A percentile compares a stretch with the other conserved stretches of the same genome.
These are phyloP conservation scores for Adelosebastes latens DNA, from an alignment of 2,797 vertebrate genomes.

Conservation along the genomic window DNA sequence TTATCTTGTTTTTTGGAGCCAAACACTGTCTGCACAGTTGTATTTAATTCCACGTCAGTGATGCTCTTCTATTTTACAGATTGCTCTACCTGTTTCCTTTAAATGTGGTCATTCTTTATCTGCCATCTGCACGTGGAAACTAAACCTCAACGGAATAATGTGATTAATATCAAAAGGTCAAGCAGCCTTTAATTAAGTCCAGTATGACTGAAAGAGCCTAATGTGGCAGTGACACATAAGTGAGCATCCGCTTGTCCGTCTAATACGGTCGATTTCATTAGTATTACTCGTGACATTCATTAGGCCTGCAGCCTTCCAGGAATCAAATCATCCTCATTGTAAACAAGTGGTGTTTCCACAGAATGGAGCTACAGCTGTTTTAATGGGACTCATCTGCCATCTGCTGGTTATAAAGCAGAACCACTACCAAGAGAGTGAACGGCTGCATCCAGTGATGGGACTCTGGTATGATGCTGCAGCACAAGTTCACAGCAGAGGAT, in stretches of 20 bases:
- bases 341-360: slow-evolving; percentile 36
- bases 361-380: neutral
- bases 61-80: neutral
- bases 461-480: neutral
- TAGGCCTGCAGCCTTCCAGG: slow-evolving; percentile 6
- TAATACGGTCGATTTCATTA: slow-evolving; percentile 50
- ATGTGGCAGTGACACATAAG: slow-evolving; percentile 17
- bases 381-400: slow-evolving; percentile 34
- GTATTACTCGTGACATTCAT: slow-evolving; percentile 48
- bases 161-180: slow-evolving; percentile 48
- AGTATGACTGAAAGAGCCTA: slow-evolving; percentile 1
- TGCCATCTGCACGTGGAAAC: neutral
- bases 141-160: slow-evolving; percentile 12
- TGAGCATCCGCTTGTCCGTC: slow-evolving; percentile 26
- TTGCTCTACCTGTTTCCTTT: neutral
- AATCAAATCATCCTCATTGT: slow-evolving; percentile 53
- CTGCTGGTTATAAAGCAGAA: slow-evolving; percentile 48
- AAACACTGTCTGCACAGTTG: neutral
- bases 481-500: neutral
- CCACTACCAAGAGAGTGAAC: neutral
- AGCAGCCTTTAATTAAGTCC: slow-evolving; percentile 31
- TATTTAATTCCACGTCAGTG: neutral
- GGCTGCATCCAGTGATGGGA: too few relatives aligned
- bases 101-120: neutral
- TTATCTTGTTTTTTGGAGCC: neutral